Percentiles rank a stretch among this genome's conserved stretches.
Conservation (phyloP, 2,797 vertebrate genomes). For the Crax fasciolata region DNA sequence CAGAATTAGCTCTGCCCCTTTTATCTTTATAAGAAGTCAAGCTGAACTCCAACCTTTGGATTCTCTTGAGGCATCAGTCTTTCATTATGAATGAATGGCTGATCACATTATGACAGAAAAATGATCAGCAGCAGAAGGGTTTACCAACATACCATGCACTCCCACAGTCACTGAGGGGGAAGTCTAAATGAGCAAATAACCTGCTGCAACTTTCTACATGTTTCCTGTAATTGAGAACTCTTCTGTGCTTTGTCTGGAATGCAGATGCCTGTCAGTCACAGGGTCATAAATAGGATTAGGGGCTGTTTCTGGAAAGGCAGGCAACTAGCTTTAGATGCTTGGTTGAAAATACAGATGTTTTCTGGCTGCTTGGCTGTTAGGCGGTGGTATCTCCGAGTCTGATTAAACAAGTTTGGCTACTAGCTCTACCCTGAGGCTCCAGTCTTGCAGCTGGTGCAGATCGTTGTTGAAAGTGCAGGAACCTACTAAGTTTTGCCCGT, state of each 20-base stretch:
- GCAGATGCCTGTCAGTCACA: conserved; percentile 74
- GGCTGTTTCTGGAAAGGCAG: conserved; percentile 50
- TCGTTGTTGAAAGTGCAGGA: not conserved
- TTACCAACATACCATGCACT: conserved; percentile 49
- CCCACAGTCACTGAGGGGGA: conserved; percentile 52
- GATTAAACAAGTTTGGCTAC: not conserved
- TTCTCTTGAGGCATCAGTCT: conserved; percentile 50
- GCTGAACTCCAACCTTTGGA: conserved; percentile 53
- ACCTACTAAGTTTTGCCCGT: not conserved
- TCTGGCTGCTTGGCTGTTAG: conserved; percentile 34
- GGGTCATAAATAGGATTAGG: conserved; percentile 73
- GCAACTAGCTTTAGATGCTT: conserved; percentile 24
- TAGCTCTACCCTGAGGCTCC: not conserved
- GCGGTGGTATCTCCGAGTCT: not conserved
- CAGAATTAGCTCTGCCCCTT: conserved; percentile 67
- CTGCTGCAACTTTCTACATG: conserved; percentile 69
- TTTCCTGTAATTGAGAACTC: conserved; percentile 79
- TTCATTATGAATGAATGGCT: conserved; percentile 41
- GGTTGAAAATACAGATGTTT: conserved; percentile 69
- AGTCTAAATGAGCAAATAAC: conserved; percentile 71
- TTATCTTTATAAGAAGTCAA: conserved; percentile 49
- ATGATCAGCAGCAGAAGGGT: conserved; percentile 41
- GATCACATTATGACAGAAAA: conserved; percentile 57
- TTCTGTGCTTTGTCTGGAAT: conserved; percentile 63
- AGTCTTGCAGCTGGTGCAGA: not conserved